phyloP scores from a whole-genome alignment of 2,113 vertebrate genomes.

The Oostethus manadensis region DNA sequence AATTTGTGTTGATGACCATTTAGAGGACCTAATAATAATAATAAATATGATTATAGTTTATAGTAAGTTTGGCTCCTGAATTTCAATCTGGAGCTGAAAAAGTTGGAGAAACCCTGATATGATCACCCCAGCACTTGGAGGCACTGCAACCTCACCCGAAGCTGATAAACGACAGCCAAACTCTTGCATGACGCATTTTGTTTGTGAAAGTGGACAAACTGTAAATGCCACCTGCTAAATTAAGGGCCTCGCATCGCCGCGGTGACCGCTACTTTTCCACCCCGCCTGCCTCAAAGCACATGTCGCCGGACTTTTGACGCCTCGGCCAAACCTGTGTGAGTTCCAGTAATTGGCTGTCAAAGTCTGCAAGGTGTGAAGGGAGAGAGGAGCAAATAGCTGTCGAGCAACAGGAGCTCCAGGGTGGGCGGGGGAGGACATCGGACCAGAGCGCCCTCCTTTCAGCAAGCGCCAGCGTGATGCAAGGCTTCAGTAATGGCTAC shows the following conservation, averaged over 20 bases:
- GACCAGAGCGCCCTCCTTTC: too few relatives aligned
- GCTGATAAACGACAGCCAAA: background rate
- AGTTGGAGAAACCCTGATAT: background rate
- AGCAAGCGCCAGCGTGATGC: constrained; percentile 7
- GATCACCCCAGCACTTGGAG: constrained; percentile 29
- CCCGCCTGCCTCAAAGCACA: constrained; percentile 16
- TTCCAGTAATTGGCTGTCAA: constrained; percentile 50
- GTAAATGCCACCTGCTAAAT: constrained; percentile 44
- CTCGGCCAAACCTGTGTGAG: constrained; percentile 46
- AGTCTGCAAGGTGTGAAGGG: constrained; percentile 26
- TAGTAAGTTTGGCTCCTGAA: too few relatives aligned
- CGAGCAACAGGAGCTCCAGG: constrained; percentile 39
- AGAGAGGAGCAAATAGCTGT: constrained; percentile 44
- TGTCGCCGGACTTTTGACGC: constrained; percentile 40
- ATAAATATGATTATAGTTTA: background rate
- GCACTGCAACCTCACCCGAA: constrained; percentile 48
- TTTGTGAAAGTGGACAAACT: constrained; percentile 1
- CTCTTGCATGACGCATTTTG: constrained; percentile 20
- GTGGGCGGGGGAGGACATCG: constrained; percentile 42
- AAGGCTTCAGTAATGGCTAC: constrained; percentile 72
- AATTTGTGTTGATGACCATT: too few relatives aligned
- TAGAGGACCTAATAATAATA: too few relatives aligned
- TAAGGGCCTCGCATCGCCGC: constrained; percentile 46
- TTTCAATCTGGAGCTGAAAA: too few relatives aligned
- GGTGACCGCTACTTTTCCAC: constrained; percentile 53